Base-by-base conservation (phyloP, 1,140 invertebrate genomes). In the Tachypleus tridentatus region DNA sequence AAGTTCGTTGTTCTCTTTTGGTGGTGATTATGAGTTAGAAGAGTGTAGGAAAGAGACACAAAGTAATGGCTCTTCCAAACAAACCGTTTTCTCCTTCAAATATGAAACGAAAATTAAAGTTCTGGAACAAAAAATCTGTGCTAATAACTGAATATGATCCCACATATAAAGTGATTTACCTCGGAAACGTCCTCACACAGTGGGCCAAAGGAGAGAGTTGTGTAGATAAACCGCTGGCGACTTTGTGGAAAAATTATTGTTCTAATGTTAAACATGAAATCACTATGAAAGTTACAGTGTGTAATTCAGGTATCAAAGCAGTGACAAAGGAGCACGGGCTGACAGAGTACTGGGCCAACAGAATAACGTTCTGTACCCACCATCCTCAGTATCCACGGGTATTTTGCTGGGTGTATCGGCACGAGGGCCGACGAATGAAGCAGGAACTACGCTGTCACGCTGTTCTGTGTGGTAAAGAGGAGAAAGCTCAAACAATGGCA, bases 151-250 rank as follows among this genome's bases (percentile, higher is more conserved):
- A 91, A 68, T 88, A 90, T 66, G 92, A 97, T 77, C 91, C 92
- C 0, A 86, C 85, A n/a, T 95, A 91, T 78, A 93, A 95, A 78
- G 93, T 97, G 53, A 86, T 89, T 10, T 98, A 98, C 79, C 82
- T 98, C 64, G 96, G 97, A 29, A 98, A 99, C 76, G 95, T 98
- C 3, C 85, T 98, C 69, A 99, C 96, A 51, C 67, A 67, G 59
- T 95, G 96, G 91, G 95, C 95, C 68, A 97, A 96, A 86, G 95
- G 95, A 73, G 95, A 98, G 73, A 92, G 91, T 64, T 97, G 93
- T 75, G 86, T 96, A 11, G 95, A 98, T 77, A 95, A 97, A 78
- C 94, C 97, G 4, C 81, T 97, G 63, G 84, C 86, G 51, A 94
- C 95, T 4, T 82, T 99, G 53, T 99, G 96, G 97, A 87, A 91